Evolutionary conservation across 1,140 invertebrate genomes (phyloP), one percentile per base, ranked within the genome.

Genomic region (Leptopilina clavipes): DNA sequence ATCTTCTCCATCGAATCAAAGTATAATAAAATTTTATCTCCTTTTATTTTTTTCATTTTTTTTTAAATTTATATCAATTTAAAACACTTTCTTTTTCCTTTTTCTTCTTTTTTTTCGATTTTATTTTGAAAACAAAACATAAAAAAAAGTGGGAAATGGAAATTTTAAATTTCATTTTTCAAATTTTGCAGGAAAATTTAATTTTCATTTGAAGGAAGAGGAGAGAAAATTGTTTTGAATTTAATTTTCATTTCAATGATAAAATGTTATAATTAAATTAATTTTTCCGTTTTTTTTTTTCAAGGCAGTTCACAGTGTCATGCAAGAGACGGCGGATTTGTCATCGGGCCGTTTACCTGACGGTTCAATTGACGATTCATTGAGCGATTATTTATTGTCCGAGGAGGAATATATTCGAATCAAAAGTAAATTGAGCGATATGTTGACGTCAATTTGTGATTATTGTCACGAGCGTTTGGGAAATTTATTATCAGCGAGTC

Each of bases 401-500:
- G 88, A 92, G 12, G 93, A 93, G 71, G 96, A 98, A 81, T 92
- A 95, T 80, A 84, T 86, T 31, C 92, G 93, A 72, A 92, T 97
- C 10, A 92, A 92, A 25, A 91, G 89, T 3, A 95, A 95, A 86
- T 89, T 98, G 65, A 92, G 93, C 77, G 95, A 97, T 78, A 92
- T 97, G 85, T 90, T 98, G 2, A 92, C 91, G 71, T 93, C 94
- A 5, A 92, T 97, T 25, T 97, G 96, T 88, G 95, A 98, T 90
- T 97, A 97, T 89, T 97, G 96, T 79, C 96, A 98, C 89, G 97
- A 98, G 87, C 91, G 95, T 79, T 95, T 97, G 90, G 96, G 96
- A 75, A 96, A 96, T 89, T 90, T 98, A 54, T 92, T 98, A 48
- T 93, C 94, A 43, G 94, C 95, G 71, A 93, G 95, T 91, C 94